phyloP scores from a whole-genome alignment of 1,140 invertebrate species.

The Trigoniulus corallinus region DNA sequence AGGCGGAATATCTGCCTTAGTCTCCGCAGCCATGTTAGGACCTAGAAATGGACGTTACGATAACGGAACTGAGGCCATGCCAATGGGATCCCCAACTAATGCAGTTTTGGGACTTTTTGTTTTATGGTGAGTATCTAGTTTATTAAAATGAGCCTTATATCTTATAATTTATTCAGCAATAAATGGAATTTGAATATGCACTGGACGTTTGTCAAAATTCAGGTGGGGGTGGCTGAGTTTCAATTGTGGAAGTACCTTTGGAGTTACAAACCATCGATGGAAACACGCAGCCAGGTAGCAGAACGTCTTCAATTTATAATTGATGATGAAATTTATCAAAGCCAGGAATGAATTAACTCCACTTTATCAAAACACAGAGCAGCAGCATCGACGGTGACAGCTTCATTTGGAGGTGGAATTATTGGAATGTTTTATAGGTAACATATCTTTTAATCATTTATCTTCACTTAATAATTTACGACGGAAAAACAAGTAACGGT shows the following conservation, averaged over 20 bases:
- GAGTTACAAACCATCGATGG: conserved; percentile 55
- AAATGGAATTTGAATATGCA: too few relatives aligned
- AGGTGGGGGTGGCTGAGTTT: conserved; percentile 83
- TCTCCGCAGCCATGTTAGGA: conserved; percentile 74
- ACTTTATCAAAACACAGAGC: too few relatives aligned
- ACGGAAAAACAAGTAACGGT: too few relatives aligned
- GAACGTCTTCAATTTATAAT: not conserved
- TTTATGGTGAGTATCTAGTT: conserved; percentile 41
- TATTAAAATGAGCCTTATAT: too few relatives aligned
- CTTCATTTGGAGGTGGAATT: conserved; percentile 70
- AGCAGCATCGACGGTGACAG: conserved; percentile 73
- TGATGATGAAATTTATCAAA: not conserved
- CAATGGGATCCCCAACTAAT: conserved; percentile 74
- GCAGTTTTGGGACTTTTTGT: conserved; percentile 83
- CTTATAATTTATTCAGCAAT: too few relatives aligned
- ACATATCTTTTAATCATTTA: conserved; percentile 9
- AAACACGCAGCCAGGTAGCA: conserved; percentile 56
- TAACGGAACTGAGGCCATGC: conserved; percentile 48
- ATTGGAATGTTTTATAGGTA: conserved; percentile 47
- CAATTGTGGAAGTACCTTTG: conserved; percentile 56
- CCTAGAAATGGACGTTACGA: conserved; percentile 75
- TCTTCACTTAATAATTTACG: not conserved
- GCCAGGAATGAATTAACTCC: too few relatives aligned
- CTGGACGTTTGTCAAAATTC: too few relatives aligned
- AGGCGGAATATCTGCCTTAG: conserved; percentile 56